Evolutionary conservation across 2,113 vertebrate species (phyloP).

Genomic region (Rhinopomastus cyanomelas): DNA sequence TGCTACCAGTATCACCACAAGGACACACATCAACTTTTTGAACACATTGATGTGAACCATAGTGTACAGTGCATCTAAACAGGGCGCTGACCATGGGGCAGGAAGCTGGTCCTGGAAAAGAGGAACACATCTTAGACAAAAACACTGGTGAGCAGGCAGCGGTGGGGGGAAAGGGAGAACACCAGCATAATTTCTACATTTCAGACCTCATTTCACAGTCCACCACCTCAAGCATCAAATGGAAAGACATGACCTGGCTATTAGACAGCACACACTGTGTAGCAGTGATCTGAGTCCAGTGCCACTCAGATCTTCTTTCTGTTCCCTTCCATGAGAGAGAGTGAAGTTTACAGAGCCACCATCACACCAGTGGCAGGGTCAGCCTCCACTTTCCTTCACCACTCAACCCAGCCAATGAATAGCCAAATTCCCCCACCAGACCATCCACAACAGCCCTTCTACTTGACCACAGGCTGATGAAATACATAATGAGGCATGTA

Average conservation of each 20-base stretch:
- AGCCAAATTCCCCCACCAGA: not conserved
- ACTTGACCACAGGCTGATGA: not conserved
- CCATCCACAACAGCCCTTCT: not conserved
- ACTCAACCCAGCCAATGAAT: not conserved
- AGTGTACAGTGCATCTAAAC: conserved; percentile 51
- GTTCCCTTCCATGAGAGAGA: not conserved
- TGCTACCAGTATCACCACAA: conserved; percentile 69
- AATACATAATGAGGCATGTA: not conserved
- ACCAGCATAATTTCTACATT: not conserved
- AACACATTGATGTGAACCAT: conserved; percentile 77
- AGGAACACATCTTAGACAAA: not conserved
- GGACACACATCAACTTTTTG: conserved; percentile 64
- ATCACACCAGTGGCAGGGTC: not conserved
- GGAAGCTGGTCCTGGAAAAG: conserved; percentile 51
- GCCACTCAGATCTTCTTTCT: not conserved
- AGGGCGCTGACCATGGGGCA: not conserved
- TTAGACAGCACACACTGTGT: not conserved
- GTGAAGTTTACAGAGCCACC: not conserved
- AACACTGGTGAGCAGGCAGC: not conserved
- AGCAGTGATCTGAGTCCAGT: not conserved
- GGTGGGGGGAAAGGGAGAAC: not conserved
- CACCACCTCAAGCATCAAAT: not conserved
- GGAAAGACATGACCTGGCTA: not conserved
- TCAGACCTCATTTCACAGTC: not conserved
- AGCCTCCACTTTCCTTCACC: not conserved